Percentiles rank a stretch among this genome's conserved stretches.
phyloP scores from a whole-genome alignment of 2,888 invertebrate genomes.

The Tenthredo notha region DNA sequence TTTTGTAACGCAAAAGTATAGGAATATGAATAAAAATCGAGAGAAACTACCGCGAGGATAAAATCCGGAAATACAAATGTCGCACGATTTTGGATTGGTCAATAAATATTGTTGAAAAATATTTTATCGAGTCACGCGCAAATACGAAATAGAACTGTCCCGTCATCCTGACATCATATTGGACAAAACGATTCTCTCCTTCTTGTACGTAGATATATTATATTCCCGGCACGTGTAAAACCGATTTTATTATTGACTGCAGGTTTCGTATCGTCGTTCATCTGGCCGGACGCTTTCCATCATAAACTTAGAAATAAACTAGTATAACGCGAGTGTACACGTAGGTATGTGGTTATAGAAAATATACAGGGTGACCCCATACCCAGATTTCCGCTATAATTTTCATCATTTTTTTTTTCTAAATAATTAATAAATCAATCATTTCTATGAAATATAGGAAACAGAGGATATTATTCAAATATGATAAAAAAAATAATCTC shows the following conservation, averaged over 20 bases:
- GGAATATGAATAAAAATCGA: neutral
- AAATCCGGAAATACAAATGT: neutral
- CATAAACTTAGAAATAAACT: conserved; percentile 47
- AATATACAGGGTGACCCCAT: conserved; percentile 25
- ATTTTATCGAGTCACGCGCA: conserved; percentile 11
- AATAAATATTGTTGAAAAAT: neutral
- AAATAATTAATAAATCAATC: neutral
- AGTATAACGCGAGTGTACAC: conserved; percentile 21
- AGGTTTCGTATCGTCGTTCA: conserved; percentile 42
- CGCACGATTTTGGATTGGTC: neutral
- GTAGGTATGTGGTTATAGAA: conserved; percentile 12
- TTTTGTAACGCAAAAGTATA: neutral
- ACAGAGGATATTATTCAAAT: neutral
- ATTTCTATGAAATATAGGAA: neutral
- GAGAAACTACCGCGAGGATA: neutral
- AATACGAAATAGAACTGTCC: conserved; percentile 25
- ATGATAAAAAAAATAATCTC: neutral
- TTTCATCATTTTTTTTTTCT: neutral
- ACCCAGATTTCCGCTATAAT: neutral
- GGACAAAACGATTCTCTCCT: neutral
- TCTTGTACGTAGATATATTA: neutral
- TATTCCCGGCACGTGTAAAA: conserved; percentile 30
- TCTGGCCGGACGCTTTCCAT: conserved; percentile 51
- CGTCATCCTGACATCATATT: conserved; percentile 22
- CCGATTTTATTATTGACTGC: conserved; percentile 35